Evolutionary conservation across 92 coral and sea anemone species (phyloP).

Genomic region (Porites cylindrica): DNA sequence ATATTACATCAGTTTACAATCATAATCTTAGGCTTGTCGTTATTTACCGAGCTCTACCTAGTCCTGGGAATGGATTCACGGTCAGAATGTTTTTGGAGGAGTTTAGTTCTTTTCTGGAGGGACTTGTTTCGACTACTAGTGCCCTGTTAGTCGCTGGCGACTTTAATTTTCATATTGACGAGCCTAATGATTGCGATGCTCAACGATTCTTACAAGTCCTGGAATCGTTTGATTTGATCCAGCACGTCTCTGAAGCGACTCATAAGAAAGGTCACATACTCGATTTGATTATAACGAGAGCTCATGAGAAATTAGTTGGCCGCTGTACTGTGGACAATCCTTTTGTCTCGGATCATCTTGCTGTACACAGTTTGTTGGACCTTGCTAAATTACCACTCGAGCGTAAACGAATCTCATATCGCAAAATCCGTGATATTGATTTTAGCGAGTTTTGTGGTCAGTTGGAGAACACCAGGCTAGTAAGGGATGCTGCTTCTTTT

Average conservation of each 20-base stretch:
- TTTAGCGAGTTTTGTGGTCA: not conserved
- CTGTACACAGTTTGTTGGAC: too few relatives aligned
- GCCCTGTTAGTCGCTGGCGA: conserved; percentile 29
- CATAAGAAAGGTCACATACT: too few relatives aligned
- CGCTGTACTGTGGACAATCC: too few relatives aligned
- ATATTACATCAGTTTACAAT: too few relatives aligned
- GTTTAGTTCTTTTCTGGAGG: conserved; percentile 18
- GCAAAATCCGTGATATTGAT: not conserved
- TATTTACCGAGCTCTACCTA: conserved; percentile 33
- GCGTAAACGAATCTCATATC: too few relatives aligned
- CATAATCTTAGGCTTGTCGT: conserved; percentile 15
- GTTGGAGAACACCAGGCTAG: not conserved
- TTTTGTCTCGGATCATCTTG: too few relatives aligned
- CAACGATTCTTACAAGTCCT: not conserved
- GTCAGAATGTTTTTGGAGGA: conserved; percentile 15
- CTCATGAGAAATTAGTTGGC: too few relatives aligned
- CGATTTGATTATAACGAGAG: too few relatives aligned
- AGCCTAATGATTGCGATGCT: not conserved
- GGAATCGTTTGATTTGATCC: not conserved
- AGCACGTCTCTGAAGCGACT: too few relatives aligned
- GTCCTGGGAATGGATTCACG: not conserved
- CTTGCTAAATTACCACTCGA: too few relatives aligned
- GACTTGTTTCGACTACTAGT: conserved; percentile 17
- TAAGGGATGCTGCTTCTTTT: not conserved
- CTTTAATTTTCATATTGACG: conserved; percentile 24